These are phyloP conservation scores for Caretta caretta DNA, from an alignment of 2,113 vertebrate species.

Conservation along the genomic window DNA sequence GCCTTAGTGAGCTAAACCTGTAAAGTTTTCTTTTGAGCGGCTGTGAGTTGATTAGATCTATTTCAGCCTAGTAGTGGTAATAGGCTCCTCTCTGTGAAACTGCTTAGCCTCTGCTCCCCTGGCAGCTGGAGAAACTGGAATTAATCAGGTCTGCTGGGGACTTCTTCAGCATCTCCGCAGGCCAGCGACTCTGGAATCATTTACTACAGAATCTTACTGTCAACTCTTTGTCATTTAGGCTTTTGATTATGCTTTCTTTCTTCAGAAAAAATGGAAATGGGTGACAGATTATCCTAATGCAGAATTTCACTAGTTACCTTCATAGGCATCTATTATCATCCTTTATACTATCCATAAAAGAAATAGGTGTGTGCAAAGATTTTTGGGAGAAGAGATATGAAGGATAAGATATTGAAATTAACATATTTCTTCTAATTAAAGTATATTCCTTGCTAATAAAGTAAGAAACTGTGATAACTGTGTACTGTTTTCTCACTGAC, in stretches of 20 bases:
- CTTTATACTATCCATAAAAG: constrained; percentile 82
- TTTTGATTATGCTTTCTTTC: constrained; percentile 94
- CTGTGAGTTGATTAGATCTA: constrained; percentile 98
- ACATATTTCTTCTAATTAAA: constrained; percentile 79
- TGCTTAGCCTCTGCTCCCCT: constrained; percentile 95
- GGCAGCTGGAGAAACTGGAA: constrained; percentile 97
- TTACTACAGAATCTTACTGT: constrained; percentile 99
- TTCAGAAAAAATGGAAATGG: constrained; percentile 89
- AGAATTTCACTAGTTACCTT: constrained; percentile 87
- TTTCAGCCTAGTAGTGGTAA: constrained; percentile 95
- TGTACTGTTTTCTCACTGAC: constrained; percentile 50
- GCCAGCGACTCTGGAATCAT: constrained; percentile 98
- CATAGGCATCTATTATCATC: constrained; percentile 84
- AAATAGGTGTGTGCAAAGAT: constrained; percentile 72
- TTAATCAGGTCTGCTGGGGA: constrained; percentile 99
- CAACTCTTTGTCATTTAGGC: constrained; percentile 99
- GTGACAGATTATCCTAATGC: constrained; percentile 93
- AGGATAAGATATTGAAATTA: constrained; percentile 69
- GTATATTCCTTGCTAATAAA: constrained; percentile 69
- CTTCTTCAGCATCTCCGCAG: constrained; percentile 94
- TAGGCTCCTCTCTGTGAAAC: constrained; percentile 96
- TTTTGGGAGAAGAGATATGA: constrained; percentile 60
- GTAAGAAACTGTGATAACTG: not conserved
- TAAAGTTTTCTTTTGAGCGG: constrained; percentile 94
- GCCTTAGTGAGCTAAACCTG: constrained; percentile 91